Evolutionary conservation across 2,888 invertebrate genomes (phyloP).

Genomic region (Ormyrus pomaceus): DNA sequence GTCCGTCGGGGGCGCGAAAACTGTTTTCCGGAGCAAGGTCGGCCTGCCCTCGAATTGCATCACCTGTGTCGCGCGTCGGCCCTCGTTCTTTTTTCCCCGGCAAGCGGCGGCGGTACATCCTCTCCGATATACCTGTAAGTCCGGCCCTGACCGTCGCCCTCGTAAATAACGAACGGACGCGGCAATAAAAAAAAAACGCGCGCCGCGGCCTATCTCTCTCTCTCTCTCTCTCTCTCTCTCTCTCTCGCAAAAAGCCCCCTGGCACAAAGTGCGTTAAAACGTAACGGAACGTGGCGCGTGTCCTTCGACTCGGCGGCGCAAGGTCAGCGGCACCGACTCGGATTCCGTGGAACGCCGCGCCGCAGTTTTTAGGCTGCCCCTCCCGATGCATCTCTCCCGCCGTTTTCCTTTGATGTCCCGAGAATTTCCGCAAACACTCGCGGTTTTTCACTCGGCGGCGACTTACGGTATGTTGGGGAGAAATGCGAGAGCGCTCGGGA

Average conservation of each 20-base stretch:
- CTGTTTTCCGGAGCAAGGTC: slow-evolving; percentile 70
- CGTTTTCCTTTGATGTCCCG: slow-evolving; percentile 47
- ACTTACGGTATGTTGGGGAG: not conserved
- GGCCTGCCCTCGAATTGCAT: slow-evolving; percentile 66
- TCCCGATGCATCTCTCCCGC: not conserved
- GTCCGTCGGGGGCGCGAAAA: slow-evolving; percentile 64
- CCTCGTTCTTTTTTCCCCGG: slow-evolving; percentile 42
- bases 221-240: slow-evolving; percentile 52
- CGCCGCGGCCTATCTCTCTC: slow-evolving; percentile 4
- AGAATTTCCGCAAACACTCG: slow-evolving; percentile 54
- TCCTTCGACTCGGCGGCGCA: slow-evolving; percentile 56
- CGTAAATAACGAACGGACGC: slow-evolving; percentile 50
- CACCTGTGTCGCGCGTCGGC: slow-evolving; percentile 66
- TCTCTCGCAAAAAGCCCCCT: slow-evolving; percentile 63
- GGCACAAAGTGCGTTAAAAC: slow-evolving; percentile 64
- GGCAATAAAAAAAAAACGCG: slow-evolving; percentile 58
- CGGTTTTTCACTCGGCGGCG: slow-evolving; percentile 28
- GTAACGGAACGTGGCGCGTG: slow-evolving; percentile 64
- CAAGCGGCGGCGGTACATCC: slow-evolving; percentile 36
- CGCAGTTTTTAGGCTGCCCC: too few species aligned
- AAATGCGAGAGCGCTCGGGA: not conserved
- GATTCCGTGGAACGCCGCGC: too few species aligned
- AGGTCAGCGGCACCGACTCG: slow-evolving; percentile 47
- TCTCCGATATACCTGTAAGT: slow-evolving; percentile 32
- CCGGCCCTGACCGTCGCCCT: slow-evolving; percentile 41